Conservation (phyloP, 2,888 invertebrate genomes). For the Neoascia interrupta region DNA sequence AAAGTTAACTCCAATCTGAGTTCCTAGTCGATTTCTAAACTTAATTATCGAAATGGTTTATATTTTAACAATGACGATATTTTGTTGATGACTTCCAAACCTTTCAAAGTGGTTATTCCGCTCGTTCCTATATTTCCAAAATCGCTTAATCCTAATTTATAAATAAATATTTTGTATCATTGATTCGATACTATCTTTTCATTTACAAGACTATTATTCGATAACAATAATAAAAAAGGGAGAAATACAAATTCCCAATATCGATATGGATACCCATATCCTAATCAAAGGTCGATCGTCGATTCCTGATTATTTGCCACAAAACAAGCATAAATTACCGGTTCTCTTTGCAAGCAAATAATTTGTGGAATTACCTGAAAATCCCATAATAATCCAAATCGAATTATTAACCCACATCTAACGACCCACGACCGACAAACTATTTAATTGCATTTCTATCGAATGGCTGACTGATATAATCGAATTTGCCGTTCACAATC, state of each 20-base stretch:
- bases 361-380: constrained; percentile 22
- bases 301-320: constrained; percentile 39
- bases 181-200: too few species aligned
- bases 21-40: too few species aligned
- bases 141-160: too few species aligned
- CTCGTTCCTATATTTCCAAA: too few species aligned
- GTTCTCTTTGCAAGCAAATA: constrained; percentile 32
- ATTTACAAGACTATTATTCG: too few species aligned
- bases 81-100: too few species aligned
- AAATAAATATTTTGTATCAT: too few species aligned
- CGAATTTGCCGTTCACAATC: constrained; percentile 1
- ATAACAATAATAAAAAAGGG: neutral
- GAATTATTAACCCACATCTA: neutral
- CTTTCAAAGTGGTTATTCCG: too few species aligned
- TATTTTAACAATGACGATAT: too few species aligned
- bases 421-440: neutral
- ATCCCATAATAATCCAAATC: constrained; percentile 1
- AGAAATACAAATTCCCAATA: too few species aligned
- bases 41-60: too few species aligned
- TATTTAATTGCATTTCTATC: constrained; percentile 26
- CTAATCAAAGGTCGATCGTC: constrained; percentile 41
- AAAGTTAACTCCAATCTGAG: too few species aligned
- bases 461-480: constrained; percentile 18
- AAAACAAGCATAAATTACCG: constrained; percentile 33
- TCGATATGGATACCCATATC: constrained; percentile 14